Base-by-base conservation (phyloP, 2,888 invertebrate species). In the Lysandra coridon region DNA sequence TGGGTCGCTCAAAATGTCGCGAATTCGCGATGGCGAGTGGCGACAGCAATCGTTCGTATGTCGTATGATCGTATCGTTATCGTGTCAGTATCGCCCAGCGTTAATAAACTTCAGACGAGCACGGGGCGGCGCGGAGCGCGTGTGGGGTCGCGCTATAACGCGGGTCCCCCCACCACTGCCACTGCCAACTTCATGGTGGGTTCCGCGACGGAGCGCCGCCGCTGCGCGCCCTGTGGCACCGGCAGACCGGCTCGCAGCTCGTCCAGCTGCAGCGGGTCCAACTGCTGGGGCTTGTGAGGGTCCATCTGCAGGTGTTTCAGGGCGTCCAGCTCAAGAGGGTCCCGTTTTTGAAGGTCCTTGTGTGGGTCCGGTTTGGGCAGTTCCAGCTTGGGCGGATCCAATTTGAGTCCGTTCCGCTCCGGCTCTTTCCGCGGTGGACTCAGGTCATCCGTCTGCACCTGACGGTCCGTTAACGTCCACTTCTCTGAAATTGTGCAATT, bases 381-480 rank as follows among this genome's bases (percentile, higher is more conserved):
- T 33, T 69, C 33, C 33, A 69, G 14, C 33, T 69, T 69, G 14
- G 33, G 69, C 12, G 69, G 69, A 1, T 33, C 69, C 80, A 89
- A 83, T 49, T 79, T 83, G 78, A 90, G 80, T 2, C 86, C 84
- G 73, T 84, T 84, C 7, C 82, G 83, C 73, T 84, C 84, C 6
- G 78, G 60, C 84, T 53, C 82, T 81, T n/a, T 82, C 74, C 76
- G 73, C 76, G 80, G 75, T 62, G 80, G 78, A 10, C 80, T 80
- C 37, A 83, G 81, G n/a, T 90, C 91, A 23, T 93, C 93, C 10
- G 93, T 93, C 84, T 93, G 93, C 79, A 91, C 90, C 74, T 90
- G 89, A 5, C 90, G 87, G 82, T 92, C 92, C 7, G 87, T 84
- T 12, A 87, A 88, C n/a, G 86, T 86, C 14, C 85, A 85, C 77